A percentile compares a stretch with the other conserved stretches of the same genome.
Evolutionary conservation across 35 echinoderm and acorn worm genomes (phyloP).

Genomic region (Lytechinus variegatus): DNA sequence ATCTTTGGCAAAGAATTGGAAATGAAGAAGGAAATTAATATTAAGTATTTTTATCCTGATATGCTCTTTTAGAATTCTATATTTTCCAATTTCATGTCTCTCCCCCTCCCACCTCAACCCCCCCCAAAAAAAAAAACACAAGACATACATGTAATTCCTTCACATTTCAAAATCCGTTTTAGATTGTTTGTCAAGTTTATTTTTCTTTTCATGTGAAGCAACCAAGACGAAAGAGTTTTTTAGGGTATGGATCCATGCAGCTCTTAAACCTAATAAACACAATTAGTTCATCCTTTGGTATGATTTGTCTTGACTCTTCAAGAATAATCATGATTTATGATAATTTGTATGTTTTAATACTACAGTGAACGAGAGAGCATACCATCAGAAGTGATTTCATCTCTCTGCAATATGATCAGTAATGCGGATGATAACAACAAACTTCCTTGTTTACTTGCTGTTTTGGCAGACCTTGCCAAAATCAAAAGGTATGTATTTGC

Average conservation of each 20-base stretch:
- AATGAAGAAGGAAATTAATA: neutral
- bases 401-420: neutral
- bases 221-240: too few species aligned
- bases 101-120: too few species aligned
- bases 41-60: neutral
- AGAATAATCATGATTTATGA: neutral
- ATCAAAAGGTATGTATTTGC: neutral
- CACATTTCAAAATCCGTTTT: too few species aligned
- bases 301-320: too few species aligned
- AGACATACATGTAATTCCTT: too few species aligned
- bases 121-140: too few species aligned
- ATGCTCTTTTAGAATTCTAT: neutral
- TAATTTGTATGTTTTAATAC: neutral
- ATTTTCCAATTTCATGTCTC: too few species aligned
- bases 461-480: constrained; percentile 6
- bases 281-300: too few species aligned
- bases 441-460: neutral
- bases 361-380: neutral
- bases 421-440: neutral
- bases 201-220: too few species aligned
- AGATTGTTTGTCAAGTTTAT: too few species aligned
- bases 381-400: neutral
- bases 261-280: too few species aligned
- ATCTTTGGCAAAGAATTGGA: neutral
- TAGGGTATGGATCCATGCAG: too few species aligned